phyloP scores from a whole-genome alignment of 2,888 invertebrate genomes.

The Amphiduros pacificus region DNA sequence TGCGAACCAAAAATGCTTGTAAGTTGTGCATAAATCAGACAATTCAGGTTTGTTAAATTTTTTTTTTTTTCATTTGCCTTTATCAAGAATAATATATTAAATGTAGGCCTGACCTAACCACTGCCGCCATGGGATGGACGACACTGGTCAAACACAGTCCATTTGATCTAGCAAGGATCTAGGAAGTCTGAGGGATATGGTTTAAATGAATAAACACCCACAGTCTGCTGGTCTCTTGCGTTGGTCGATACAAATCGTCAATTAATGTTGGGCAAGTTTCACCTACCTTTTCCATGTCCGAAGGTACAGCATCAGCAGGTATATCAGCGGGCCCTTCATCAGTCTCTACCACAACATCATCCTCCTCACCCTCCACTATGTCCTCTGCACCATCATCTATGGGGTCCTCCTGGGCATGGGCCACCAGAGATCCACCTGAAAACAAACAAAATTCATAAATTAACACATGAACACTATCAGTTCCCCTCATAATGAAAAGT shows the following conservation, averaged over 20 bases:
- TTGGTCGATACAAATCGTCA: neutral
- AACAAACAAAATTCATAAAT: neutral
- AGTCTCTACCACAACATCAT: conserved; percentile 50
- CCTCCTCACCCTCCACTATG: conserved; percentile 35
- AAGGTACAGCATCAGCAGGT: conserved; percentile 14
- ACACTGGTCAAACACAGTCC: too few relatives aligned
- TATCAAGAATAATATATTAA: too few relatives aligned
- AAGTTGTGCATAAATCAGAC: too few relatives aligned
- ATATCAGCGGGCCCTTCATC: conserved; percentile 39
- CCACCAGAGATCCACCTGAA: conserved; percentile 12
- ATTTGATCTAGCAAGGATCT: too few relatives aligned
- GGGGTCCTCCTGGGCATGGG: conserved; percentile 33
- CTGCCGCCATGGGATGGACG: too few relatives aligned
- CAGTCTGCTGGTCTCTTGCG: neutral
- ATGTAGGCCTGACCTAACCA: too few relatives aligned
- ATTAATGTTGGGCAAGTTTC: neutral
- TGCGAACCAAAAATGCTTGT: too few relatives aligned
- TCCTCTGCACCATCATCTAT: conserved; percentile 42
- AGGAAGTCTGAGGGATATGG: too few relatives aligned
- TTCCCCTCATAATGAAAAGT: neutral
- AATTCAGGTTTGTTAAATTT: too few relatives aligned
- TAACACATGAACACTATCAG: neutral
- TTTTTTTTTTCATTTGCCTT: too few relatives aligned
- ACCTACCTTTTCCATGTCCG: conserved; percentile 7
- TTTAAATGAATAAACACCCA: too few relatives aligned